Evolutionary conservation across 2,113 vertebrate genomes (phyloP), one percentile per base, ranked within the genome.

Genomic region (Stigmatopora nigra): DNA sequence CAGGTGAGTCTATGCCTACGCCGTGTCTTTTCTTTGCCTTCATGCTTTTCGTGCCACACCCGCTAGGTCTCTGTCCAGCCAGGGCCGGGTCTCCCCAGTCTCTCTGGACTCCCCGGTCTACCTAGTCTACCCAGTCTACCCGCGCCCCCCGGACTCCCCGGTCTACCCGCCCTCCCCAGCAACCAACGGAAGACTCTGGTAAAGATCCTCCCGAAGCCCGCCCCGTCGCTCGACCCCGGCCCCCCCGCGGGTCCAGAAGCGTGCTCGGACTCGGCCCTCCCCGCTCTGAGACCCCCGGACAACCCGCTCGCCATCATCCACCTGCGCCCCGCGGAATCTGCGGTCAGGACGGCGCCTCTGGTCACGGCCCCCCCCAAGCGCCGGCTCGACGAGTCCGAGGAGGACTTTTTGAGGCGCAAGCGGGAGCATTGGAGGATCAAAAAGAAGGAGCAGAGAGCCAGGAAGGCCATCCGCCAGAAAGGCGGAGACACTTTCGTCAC

Each of bases 391-490:
- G 81, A 88, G 70, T 71, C 82, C 0, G 77, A 90, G 14, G 89
- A 90, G 38, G 89, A 89, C 46, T 81, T 87, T 35, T 66, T 89
- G 70, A 82, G 65, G 78, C 87, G 84, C 70, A 91, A 88, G 70
- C 71, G 91, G 48, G 90, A 91, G 76, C 90, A 88, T 49, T 92
- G 91, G 91, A 89, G 90, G 74, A 75, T 91, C 22, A 92, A 91
- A 47, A 92, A 92, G 82, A 90, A 91, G 73, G 89, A 92, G 61
- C 91, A 92, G 69, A 86, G 91, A 73, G 90, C 89, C 41, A 84
- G 84, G 72, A 91, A 91, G 66, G 89, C 90, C 14, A 83, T 79
- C 15, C 76, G 56, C 12, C 86, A 85, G 16, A 82, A 70, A 71
- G 78, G 79, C 10, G 2, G 61, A 9, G 10, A 45, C 16, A 36